Base-by-base conservation (phyloP, 2,797 vertebrate genomes). In the Australoheros facetus region DNA sequence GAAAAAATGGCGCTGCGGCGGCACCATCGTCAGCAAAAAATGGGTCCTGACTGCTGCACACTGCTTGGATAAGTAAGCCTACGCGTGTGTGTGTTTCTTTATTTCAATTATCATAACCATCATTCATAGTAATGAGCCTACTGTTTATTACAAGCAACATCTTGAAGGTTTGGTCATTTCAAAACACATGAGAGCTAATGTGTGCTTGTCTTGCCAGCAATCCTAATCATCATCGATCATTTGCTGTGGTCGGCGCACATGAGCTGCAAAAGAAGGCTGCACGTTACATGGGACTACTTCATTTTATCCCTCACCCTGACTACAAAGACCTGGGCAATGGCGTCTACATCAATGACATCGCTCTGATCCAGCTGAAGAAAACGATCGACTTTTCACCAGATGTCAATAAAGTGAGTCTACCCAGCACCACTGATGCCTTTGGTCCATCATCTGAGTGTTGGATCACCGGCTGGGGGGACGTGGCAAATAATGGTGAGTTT, bases 21-120 rank as follows among this genome's bases (percentile, higher is more conserved):
- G 73, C 11, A 48, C 80, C 56, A 5, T 92, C 32, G 1, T 88
- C 23, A 30, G 1, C 32, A 1, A 1, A 1, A 0, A 55, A 0
- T 92, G 88, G 91, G 7, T 92, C 59, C 23, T 92, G 56, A 89
- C 78, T 16, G 56, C 88, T 48, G 88, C 88, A 2, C n/a, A 26
- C 51, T 91, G 89, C 30, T 48, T 16, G 53, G 19, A 70, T 3
- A 3, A 0, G 89, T 91, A 77, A 59, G 83, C 55, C 16, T 26
- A 4, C 53, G 11, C n/a, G 26, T 26, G 26, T 26, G 26, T 26
- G 0, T 39, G 34, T 23, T 21, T 62, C 34, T 9, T 62, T 23
- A 0, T 39, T 23, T 23, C 39, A 14, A 23, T 23, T 4, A 42
- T 9, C 34, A 10, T 10, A n/a, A n/a, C 16, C 17, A 39, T 39